A percentile compares a stretch with the other conserved stretches of the same genome.
These are phyloP conservation scores for Reinhardtius hippoglossoides DNA, from an alignment of 2,113 vertebrate genomes.

Conservation along the genomic window DNA sequence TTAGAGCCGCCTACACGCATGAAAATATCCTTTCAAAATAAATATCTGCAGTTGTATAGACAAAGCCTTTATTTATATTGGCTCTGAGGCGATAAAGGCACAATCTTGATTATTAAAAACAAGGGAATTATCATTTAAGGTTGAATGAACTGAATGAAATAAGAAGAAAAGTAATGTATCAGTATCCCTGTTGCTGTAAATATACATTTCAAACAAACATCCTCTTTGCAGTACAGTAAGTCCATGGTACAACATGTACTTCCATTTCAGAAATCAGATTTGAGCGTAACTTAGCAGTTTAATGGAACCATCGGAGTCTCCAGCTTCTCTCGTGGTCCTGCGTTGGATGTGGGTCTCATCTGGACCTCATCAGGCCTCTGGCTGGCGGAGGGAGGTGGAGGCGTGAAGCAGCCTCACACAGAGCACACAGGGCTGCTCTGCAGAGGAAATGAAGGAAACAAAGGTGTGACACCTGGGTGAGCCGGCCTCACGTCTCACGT, in stretches of 20 bases:
- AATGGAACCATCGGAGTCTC: constrained; percentile 56
- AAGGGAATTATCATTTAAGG: background rate
- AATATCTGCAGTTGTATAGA: constrained; percentile 33
- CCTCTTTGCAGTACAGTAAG: constrained; percentile 11
- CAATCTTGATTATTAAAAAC: too few species aligned
- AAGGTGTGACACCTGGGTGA: constrained; percentile 74
- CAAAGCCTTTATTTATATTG: too few species aligned
- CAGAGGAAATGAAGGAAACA: constrained; percentile 74
- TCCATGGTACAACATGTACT: background rate
- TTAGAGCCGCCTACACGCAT: background rate
- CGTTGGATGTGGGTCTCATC: constrained; percentile 65
- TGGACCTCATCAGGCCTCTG: constrained; percentile 72
- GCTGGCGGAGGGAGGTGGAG: constrained; percentile 15
- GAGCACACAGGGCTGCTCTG: constrained; percentile 46
- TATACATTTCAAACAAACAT: background rate
- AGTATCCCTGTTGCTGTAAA: background rate
- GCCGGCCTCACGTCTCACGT: constrained; percentile 47
- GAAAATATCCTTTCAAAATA: too few species aligned
- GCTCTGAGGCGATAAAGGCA: too few species aligned
- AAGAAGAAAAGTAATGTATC: background rate
- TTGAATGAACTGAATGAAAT: constrained; percentile 27
- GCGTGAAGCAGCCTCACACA: constrained; percentile 65
- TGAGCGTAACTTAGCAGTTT: constrained; percentile 54
- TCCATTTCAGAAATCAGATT: constrained; percentile 42
- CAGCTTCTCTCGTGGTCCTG: constrained; percentile 48